Percentiles rank a stretch among this genome's conserved stretches.
Evolutionary conservation across 2,797 vertebrate species (phyloP).

Genomic region (Clarias laeviceps): DNA sequence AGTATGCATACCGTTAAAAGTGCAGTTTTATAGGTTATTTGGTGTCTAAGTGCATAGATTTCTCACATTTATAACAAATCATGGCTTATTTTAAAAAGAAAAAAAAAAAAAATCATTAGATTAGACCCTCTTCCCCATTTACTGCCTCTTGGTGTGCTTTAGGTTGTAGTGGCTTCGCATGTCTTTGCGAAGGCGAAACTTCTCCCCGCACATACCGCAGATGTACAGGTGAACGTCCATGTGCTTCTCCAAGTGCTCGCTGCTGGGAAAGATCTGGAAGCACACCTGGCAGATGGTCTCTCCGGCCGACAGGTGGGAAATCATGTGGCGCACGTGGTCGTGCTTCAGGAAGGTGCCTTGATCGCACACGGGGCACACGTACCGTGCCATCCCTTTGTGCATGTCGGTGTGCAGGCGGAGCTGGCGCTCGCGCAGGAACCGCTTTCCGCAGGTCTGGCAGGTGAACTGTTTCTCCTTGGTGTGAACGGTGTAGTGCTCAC

Average conservation of each 20-base stretch:
- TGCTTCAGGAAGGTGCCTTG: slow-evolving; percentile 99
- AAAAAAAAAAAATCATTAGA: background rate
- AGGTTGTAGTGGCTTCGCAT: slow-evolving; percentile 98
- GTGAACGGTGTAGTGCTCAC: slow-evolving; percentile 98
- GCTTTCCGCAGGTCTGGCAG: slow-evolving; percentile 97
- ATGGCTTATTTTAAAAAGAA: slow-evolving; percentile 56
- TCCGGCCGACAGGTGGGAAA: slow-evolving; percentile 93
- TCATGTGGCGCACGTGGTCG: slow-evolving; percentile 98
- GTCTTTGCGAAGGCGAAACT: slow-evolving; percentile 98
- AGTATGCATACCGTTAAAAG: slow-evolving; percentile 70
- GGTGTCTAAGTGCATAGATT: slow-evolving; percentile 74
- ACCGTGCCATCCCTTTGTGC: slow-evolving; percentile 98
- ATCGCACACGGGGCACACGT: slow-evolving; percentile 96
- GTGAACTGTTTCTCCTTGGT: slow-evolving; percentile 99
- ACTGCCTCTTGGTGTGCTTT: slow-evolving; percentile 85
- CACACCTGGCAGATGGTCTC: slow-evolving; percentile 99
- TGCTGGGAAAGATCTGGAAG: slow-evolving; percentile 96
- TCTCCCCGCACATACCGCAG: slow-evolving; percentile 96
- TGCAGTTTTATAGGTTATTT: slow-evolving; percentile 70
- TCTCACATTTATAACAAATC: slow-evolving; percentile 74
- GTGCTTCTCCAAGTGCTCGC: slow-evolving; percentile 93
- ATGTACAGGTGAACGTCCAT: slow-evolving; percentile 99
- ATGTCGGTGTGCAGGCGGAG: slow-evolving; percentile 97
- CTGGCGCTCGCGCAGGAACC: slow-evolving; percentile 95
- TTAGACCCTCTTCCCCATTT: slow-evolving; percentile 34